Evolutionary conservation across 2,113 vertebrate genomes (phyloP), one percentile per base, ranked within the genome.

Genomic region (Phaethon lepturus): DNA sequence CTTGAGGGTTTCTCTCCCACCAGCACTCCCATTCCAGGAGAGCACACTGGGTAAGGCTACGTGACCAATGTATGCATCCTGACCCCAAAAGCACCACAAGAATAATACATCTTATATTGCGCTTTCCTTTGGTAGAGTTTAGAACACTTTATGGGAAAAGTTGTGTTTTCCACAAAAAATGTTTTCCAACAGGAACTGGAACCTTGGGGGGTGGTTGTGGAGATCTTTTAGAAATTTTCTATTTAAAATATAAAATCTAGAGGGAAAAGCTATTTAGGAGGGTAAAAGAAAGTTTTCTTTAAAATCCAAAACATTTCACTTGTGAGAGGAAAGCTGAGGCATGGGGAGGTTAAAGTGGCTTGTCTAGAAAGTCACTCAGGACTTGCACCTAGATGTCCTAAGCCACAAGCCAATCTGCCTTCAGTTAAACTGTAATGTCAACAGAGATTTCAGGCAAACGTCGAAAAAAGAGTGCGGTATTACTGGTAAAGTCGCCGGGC

Each of bases 51-150:
- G 86, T 73, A 95, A 95, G 44, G 47, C 76, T 94, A 96, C 38
- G 66, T 95, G 97, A 88, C 68, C 96, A 92, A 66, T 25, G 79
- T 85, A 93, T 92, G 84, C 42, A 72, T 80, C 86, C 91, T 95
- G 96, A 97, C 93, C 93, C 76, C 88, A 95, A 28, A 31, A 7
- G 10, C 76, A 79, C 93, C 95, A 85, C 93, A 95, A 92, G 64
- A 92, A 93, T 92, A 94, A 96, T 33, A 97, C 60, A 63, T 28
- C 53, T 94, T 76, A 26, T 24, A 53, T 17, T 69, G 83, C 4
- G 1, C 38, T 94, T 85, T 93, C 60, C 55, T 88, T 87, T 28
- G 13, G 45, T 92, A 28, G 84, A 60, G 40, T 49, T 95, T 81
- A 85, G 77, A 94, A 68, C 20, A 3, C 22, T 94, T 94, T 90